Conservation (phyloP, 2,888 invertebrate genomes). For the Meiosimyza platycephala region DNA sequence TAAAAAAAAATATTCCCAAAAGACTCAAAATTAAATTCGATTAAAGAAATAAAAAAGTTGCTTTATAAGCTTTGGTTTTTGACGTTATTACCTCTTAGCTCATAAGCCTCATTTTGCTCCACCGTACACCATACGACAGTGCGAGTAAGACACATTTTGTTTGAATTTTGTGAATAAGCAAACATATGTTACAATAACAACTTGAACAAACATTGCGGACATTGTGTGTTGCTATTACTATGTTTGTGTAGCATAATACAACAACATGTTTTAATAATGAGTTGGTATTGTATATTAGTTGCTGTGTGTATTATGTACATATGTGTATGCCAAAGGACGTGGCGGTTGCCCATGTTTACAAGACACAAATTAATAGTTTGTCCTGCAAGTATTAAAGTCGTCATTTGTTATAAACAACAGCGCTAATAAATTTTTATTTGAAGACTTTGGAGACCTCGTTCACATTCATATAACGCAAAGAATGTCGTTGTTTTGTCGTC, state of each 20-base stretch:
- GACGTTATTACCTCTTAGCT: too few relatives aligned
- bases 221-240: background rate
- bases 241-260: background rate
- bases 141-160: too few relatives aligned
- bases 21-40: too few relatives aligned
- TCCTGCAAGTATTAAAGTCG: slow-evolving; percentile 24
- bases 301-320: background rate
- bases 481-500: too few relatives aligned
- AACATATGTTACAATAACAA: slow-evolving; percentile 27
- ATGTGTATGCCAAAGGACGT: slow-evolving; percentile 29
- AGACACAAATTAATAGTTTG: slow-evolving; percentile 32
- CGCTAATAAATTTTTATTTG: slow-evolving; percentile 34
- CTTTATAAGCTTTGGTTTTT: too few relatives aligned
- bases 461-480: too few relatives aligned
- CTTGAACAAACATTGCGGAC: slow-evolving; percentile 16
- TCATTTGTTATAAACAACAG: slow-evolving; percentile 28
- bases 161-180: slow-evolving; percentile 23
- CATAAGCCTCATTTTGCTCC: too few relatives aligned
- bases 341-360: slow-evolving; percentile 9
- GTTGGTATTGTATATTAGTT: background rate
- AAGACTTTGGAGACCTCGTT: background rate
- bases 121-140: too few relatives aligned
- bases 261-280: too few relatives aligned
- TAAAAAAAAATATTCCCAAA: too few relatives aligned
- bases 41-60: too few relatives aligned